Evolutionary conservation across 2,113 vertebrate genomes (phyloP), one percentile per base, ranked within the genome.

Genomic region (Eulemur macaco): DNA sequence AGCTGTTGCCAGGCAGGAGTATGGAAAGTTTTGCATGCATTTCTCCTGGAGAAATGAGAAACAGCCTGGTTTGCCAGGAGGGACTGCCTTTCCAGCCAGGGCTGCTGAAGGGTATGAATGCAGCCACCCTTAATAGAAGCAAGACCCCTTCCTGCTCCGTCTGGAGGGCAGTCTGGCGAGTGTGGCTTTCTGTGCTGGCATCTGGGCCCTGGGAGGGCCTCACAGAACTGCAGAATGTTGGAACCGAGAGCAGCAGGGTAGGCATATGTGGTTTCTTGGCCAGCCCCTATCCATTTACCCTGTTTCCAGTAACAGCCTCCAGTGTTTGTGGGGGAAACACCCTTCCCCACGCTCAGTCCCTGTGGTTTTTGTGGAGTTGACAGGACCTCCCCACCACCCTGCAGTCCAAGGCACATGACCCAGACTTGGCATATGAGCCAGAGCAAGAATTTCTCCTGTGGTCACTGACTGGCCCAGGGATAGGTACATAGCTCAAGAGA

Each of bases 271-370:
- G 80, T 82, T 93, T 95, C 76, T 54, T 71, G 47, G 81, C 56
- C 81, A 89, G 60, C 14, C 39, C 31, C 58, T 96, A 66, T 71
- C 50, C 74, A 56, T 83, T 64, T 77, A 52, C 52, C 45, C 80
- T 4, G 5, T 71, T 96, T 97, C 84, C 80, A 96, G 74, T 90
- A 76, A 95, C 66, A 60, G 84, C 52, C 80, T 94, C 85, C 13
- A 34, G 25, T 58, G 80, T 86, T n/a, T 84, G 15, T 83, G 66
- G 31, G 39, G 74, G 42, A 77, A 29, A n/a, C 58, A 37, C 52
- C 52, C 45, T 52, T 87, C 17, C 58, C 60, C 25, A 34, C 37
- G 21, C 39, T 56, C 39, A 18, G 47, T 39, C 60, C 56, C 37
- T 31, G 45, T 81, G 87, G 90, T 31, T 96, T 95, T 27, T 82